Conservation (phyloP, 2,888 invertebrate species). For the Trypoxylon attenuatum region DNA sequence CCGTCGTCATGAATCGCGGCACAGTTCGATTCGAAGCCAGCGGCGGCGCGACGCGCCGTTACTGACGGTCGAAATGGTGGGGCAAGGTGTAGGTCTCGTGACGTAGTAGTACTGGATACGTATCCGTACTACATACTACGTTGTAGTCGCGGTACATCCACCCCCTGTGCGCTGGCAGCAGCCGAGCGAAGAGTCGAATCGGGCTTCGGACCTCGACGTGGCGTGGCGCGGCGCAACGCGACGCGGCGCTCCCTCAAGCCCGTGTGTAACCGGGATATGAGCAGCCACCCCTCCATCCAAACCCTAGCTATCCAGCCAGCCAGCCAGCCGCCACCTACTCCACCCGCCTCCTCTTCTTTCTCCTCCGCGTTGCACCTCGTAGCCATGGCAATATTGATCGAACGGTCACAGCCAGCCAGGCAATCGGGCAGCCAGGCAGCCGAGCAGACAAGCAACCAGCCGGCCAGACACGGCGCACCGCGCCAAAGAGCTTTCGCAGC, state of each 20-base stretch:
- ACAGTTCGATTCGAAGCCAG: conserved; percentile 21
- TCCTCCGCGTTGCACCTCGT: conserved; percentile 64
- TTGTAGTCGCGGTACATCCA: conserved; percentile 41
- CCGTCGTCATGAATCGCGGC: conserved; percentile 57
- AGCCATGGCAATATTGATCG: conserved; percentile 73
- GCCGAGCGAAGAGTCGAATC: conserved; percentile 2
- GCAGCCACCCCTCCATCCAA: conserved; percentile 46
- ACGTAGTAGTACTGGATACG: conserved; percentile 59
- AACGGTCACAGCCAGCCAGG: conserved; percentile 42
- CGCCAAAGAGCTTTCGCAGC: neutral
- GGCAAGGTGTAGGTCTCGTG: conserved; percentile 58
- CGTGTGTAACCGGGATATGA: conserved; percentile 58
- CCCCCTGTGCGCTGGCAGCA: neutral
- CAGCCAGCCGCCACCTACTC: conserved; percentile 23
- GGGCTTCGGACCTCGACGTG: too few relatives aligned
- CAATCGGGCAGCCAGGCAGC: conserved; percentile 46
- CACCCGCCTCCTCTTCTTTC: conserved; percentile 54
- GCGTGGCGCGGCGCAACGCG: too few relatives aligned
- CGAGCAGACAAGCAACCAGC: conserved; percentile 17
- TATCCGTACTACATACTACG: conserved; percentile 55
- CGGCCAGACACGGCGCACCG: conserved; percentile 28
- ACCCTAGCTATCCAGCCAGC: conserved; percentile 20
- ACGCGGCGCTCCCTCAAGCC: conserved; percentile 47
- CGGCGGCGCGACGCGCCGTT: conserved; percentile 10
- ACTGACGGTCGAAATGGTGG: conserved; percentile 21